Evolutionary conservation across 2,797 vertebrate genomes (phyloP), one percentile per base, ranked within the genome.

Genomic region (Anisognathus igniventris): DNA sequence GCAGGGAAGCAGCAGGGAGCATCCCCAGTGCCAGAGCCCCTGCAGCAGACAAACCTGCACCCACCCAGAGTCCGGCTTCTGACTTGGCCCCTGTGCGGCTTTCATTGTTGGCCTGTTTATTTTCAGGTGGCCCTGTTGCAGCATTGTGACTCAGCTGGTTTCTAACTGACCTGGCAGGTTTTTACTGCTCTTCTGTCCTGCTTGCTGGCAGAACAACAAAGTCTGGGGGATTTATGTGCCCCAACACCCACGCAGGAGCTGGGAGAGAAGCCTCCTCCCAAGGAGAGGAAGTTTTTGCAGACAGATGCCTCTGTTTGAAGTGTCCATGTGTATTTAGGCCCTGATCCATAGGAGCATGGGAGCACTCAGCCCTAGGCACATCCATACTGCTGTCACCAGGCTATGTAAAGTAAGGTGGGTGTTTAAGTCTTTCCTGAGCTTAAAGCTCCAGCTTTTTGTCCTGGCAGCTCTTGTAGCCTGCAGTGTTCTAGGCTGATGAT

Each of bases 141-240:
- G 88, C 28, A 5, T 65, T 74, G 83, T 87, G 86, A 82, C 89
- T 93, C 71, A 89, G 88, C 90, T 95, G 84, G 72, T 89, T 95
- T 93, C 86, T 91, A 47, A 95, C 87, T 62, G 75, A 87, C 87
- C 90, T 77, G 79, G 85, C 90, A 86, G 72, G 76, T 92, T 92
- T 93, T 80, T 47, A 80, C 75, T 48, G 45, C 87, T 90, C 61
- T 76, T 51, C 86, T 89, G 57, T 77, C 72, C 91, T 95, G 68
- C 57, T 86, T 54, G 35, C 91, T 93, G 91, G 93, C 82, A 89
- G 78, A 86, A 56, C 50, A 90, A 68, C 92, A 85, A 92, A 86
- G 65, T 87, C 91, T 42, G 45, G 70, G 78, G 90, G 66, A 88
- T 93, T 92, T 93, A 56, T 78, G 73, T 45, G 72, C 66, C 82